Base-by-base conservation (phyloP, 2,888 invertebrate species). In the Drosophila subsilvestris region DNA sequence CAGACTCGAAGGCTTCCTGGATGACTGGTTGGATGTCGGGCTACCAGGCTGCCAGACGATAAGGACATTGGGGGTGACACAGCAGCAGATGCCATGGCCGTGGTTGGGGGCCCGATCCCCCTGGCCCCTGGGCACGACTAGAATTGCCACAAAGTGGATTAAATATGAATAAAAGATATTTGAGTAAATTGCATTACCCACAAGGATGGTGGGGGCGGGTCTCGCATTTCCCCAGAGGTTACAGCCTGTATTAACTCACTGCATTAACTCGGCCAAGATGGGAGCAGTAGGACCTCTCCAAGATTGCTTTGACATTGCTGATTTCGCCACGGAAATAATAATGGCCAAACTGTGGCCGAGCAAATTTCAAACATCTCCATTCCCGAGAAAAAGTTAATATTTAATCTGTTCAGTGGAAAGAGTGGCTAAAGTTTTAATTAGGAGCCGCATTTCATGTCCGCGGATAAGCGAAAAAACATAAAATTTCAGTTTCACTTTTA, bases 91-190 rank as follows among this genome's bases (percentile, higher is more conserved):
- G 47, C 45, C 29, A 20, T 32, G 44, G 44, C 48, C 22, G 12
- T 47, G 45, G 57, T 12, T 4, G 12, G 12, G 12, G 32, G 32
- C 32, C 14, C 14, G 37, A 2, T 27, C 25, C 27, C 47, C 37
- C 43, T 65, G 57, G 47, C 43, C 44, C 27, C 43, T 27, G 51
- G 67, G 47, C 56, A 32, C 42, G 69, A 74, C 53, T 68, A 69
- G 78, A 76, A 88, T 88, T 82, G 83, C 76, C 76, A 76, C 68
- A 76, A 83, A 84, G 88, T 84, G 83, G 83, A 84, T 88, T 84
- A 84, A 84, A 84, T 88, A 88, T 84, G 83, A 84, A 84, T 84
- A 82, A 84, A 82, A 84, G 80, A 88, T 84, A 84, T 84, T 84
- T 82, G 73, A 74, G 72, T 74, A 88, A 88, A 88, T 84, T 86